phyloP scores from a whole-genome alignment of 2,113 vertebrate species.

The Clarias batrachus region DNA sequence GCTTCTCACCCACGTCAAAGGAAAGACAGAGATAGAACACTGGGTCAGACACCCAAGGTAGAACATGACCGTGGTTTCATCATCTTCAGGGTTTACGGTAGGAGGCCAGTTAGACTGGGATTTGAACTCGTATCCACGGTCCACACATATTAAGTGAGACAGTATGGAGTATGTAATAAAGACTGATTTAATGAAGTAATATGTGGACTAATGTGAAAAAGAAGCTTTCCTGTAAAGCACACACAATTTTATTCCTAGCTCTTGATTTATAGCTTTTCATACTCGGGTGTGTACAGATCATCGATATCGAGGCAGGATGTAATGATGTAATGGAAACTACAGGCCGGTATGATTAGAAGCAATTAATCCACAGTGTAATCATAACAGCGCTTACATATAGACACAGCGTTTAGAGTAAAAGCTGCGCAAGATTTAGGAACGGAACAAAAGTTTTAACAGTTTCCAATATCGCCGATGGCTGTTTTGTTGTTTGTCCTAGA shows the following conservation, averaged over 20 bases:
- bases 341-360: background rate
- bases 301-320: background rate
- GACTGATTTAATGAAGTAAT: background rate
- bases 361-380: background rate
- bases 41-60: background rate
- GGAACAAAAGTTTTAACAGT: background rate
- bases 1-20: background rate
- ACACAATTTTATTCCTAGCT: background rate
- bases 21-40: background rate
- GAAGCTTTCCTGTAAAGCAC: background rate
- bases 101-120: background rate
- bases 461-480: background rate
- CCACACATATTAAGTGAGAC: background rate
- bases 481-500: constrained; percentile 7
- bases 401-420: too few relatives aligned
- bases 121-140: background rate
- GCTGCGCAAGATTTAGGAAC: background rate
- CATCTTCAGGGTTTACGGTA: background rate
- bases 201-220: background rate
- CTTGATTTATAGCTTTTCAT: background rate
- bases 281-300: background rate
- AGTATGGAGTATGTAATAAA: background rate
- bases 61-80: background rate
- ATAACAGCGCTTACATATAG: background rate
- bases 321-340: background rate